phyloP scores from a whole-genome alignment of 2,888 invertebrate species.

The Pelosia muscerda region DNA sequence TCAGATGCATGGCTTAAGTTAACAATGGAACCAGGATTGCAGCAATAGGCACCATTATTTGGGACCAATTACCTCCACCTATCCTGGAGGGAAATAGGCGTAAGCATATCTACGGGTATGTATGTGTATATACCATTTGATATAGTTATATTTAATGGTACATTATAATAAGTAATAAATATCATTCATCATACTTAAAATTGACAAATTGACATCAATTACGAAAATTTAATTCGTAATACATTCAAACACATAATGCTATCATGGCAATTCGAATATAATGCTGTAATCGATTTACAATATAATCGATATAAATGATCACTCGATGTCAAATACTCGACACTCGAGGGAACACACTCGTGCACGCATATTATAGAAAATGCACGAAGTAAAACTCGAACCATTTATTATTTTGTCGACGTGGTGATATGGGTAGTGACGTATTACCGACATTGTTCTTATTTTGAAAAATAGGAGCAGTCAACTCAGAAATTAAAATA shows the following conservation, averaged over 20 bases:
- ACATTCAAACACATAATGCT: constrained; percentile 31
- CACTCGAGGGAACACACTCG: constrained; percentile 35
- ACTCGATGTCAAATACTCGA: constrained; percentile 52
- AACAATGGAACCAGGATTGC: no score
- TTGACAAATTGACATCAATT: constrained; percentile 30
- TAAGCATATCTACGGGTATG: no score
- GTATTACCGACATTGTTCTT: constrained; percentile 8
- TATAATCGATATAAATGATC: constrained; percentile 49
- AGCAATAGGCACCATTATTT: no score
- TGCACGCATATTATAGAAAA: constrained; percentile 40
- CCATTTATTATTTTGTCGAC: constrained; percentile 48
- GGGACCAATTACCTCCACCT: no score
- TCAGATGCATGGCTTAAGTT: no score
- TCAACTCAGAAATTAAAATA: background rate
- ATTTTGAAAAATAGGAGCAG: constrained; percentile 2
- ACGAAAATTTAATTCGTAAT: constrained; percentile 34
- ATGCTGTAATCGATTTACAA: constrained; percentile 39
- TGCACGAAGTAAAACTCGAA: constrained; percentile 40
- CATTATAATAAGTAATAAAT: background rate
- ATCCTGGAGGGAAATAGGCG: no score
- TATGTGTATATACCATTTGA: no score
- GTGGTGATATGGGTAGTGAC: constrained; percentile 32
- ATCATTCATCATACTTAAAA: constrained; percentile 11
- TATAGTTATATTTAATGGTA: no score
- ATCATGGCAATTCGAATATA: constrained; percentile 24